Evolutionary conservation across 2,113 vertebrate species (phyloP).

Genomic region (Rhegmatorhina hoffmannsi): DNA sequence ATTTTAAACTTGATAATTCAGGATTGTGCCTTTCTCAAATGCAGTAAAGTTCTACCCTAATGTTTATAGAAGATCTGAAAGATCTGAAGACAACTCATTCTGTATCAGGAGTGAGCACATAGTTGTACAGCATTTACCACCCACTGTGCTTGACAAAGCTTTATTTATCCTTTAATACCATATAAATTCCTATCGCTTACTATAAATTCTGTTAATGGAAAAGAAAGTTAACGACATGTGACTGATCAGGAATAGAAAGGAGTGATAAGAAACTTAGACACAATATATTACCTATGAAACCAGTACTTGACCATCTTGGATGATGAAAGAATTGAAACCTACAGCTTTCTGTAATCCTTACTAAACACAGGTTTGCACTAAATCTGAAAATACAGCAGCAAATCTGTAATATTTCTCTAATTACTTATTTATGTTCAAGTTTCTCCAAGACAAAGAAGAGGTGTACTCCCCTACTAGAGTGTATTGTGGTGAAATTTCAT

Average conservation of each 20-base stretch:
- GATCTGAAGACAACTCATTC: background rate
- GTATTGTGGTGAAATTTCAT: background rate
- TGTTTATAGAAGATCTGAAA: background rate
- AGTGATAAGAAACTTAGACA: background rate
- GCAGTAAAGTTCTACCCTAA: background rate
- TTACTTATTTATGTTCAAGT: background rate
- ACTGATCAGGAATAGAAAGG: background rate
- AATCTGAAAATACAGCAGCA: background rate
- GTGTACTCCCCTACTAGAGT: fast-evolving
- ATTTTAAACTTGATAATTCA: background rate
- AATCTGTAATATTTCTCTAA: background rate
- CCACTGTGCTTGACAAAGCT: background rate
- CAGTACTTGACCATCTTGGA: background rate
- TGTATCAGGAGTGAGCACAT: background rate
- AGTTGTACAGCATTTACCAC: background rate
- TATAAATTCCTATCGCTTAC: background rate
- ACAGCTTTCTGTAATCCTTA: background rate
- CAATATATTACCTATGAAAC: background rate
- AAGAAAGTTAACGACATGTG: background rate
- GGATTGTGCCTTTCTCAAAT: background rate
- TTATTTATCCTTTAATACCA: background rate
- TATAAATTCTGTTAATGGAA: background rate
- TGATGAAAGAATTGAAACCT: background rate
- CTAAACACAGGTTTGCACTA: background rate
- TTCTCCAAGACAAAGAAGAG: background rate